Base-by-base conservation (phyloP, 2,888 invertebrate species). In the Lasioglossum leucozonium region DNA sequence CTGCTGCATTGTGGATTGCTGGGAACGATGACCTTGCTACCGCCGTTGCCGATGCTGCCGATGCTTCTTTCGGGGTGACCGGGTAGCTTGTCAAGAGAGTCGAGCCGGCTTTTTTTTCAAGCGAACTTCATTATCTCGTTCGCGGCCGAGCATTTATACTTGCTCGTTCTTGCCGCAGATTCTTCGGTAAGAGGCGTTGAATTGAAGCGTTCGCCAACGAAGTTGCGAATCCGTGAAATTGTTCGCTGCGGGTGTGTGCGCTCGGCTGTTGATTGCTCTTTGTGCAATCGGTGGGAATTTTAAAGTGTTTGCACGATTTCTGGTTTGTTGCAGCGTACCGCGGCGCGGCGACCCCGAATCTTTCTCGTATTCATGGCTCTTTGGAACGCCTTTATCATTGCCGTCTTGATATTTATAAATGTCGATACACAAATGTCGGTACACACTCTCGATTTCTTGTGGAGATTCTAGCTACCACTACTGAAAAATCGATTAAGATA, bases 81-180 rank as follows among this genome's bases (percentile, higher is more conserved):
- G 55, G 75, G 44, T 40, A 30, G 62, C 42, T 75, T 73, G 74
- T 55, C 74, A 18, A 26, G 42, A 22, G 42, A 74, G 40, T 26
- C 2, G 34, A 67, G 22, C 34, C 22, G 34, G 10, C 18, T 13
- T 58, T 26, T 51, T 58, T 26, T 58, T 26, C 58, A 26, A 26
- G 26, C 1, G 26, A 58, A 58, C 58, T 58, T 58, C 58, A 58
- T 58, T 58, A 58, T 26, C 58, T 58, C 26, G 26, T 26, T 58
- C 58, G 26, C 16, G 26, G 22, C n/a, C 58, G 5, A 26, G 58
- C 58, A 58, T 58, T 58, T 58, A 58, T 58, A 58, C 26, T 58
- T 26, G 58, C 58, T 26, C 26, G 26, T 58, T 26, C 26, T 58
- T n/a, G n/a, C 26, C 26, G 58, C 11, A 13, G 58, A 26, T 58